phyloP scores from a whole-genome alignment of 2,113 vertebrate genomes.

The Pheucticus melanocephalus region DNA sequence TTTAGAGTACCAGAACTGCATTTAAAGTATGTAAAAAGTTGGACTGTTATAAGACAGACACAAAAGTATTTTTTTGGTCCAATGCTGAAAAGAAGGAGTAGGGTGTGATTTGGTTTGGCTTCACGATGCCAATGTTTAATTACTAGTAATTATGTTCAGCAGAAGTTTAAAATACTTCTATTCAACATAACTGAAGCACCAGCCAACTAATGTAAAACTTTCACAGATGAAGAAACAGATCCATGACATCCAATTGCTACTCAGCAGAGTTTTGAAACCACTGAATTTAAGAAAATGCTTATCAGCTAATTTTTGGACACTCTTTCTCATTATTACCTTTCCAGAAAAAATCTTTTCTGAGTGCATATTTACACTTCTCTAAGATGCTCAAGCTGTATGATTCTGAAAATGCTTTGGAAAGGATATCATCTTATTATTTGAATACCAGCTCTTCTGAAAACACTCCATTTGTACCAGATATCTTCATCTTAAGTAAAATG shows the following conservation, averaged over 20 bases:
- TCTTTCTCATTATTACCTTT: neutral
- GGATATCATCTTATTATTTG: neutral
- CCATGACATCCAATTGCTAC: neutral
- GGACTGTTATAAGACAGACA: neutral
- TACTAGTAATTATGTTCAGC: neutral
- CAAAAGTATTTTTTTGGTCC: neutral
- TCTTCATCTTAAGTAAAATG: neutral
- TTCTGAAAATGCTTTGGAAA: neutral
- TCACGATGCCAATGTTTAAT: neutral
- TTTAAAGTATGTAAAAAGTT: constrained; percentile 41
- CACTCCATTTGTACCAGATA: neutral
- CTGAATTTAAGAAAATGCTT: neutral
- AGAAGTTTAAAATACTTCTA: neutral
- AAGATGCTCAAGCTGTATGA: neutral
- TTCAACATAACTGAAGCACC: neutral
- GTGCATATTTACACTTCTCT: neutral
- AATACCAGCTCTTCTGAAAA: neutral
- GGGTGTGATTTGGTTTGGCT: neutral
- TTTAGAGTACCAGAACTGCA: constrained; percentile 41
- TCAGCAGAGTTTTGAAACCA: neutral
- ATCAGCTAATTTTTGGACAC: neutral
- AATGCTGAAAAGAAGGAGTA: neutral
- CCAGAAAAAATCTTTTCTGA: neutral
- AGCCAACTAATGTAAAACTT: neutral
- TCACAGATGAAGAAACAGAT: neutral